phyloP scores from a whole-genome alignment of 1,140 invertebrate genomes.

The Hyles euphorbiae region DNA sequence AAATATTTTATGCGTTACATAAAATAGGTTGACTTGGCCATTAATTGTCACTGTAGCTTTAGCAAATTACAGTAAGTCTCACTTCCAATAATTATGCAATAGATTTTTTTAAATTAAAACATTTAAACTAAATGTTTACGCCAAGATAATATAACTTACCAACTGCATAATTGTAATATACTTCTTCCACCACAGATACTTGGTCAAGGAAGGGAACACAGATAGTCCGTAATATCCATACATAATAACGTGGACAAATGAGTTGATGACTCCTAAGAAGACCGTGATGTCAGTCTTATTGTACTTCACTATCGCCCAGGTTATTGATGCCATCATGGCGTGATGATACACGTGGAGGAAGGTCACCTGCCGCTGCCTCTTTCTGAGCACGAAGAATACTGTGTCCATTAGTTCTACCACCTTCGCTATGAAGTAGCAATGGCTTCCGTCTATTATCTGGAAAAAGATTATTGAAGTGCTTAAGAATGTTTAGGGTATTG shows the following conservation, averaged over 20 bases:
- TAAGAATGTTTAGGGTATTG: background rate
- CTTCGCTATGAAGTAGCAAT: slow-evolving; percentile 2
- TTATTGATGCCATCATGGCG: slow-evolving; percentile 2
- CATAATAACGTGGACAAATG: slow-evolving; percentile 85
- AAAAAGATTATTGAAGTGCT: slow-evolving; percentile 9
- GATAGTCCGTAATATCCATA: slow-evolving; percentile 89
- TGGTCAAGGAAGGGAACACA: slow-evolving; percentile 84
- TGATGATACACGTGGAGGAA: slow-evolving; percentile 10
- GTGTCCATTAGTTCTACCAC: slow-evolving; percentile 8
- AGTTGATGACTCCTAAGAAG: slow-evolving; percentile 78
- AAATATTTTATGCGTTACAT: too few relatives aligned
- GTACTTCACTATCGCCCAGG: slow-evolving; percentile 8
- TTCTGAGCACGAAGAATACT: slow-evolving; percentile 9
- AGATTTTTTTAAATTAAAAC: too few relatives aligned
- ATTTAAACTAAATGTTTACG: too few relatives aligned
- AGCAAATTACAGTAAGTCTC: too few relatives aligned
- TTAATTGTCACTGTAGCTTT: too few relatives aligned
- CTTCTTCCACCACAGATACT: slow-evolving; percentile 94
- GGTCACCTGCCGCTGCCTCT: slow-evolving; percentile 5
- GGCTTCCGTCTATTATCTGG: slow-evolving; percentile 1
- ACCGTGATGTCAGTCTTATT: slow-evolving; percentile 69
- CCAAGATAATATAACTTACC: slow-evolving; percentile 29
- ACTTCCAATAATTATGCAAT: too few relatives aligned
- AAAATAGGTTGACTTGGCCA: too few relatives aligned
- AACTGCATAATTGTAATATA: slow-evolving; percentile 90